Evolutionary conservation across 1,140 invertebrate species (phyloP), one percentile per base, ranked within the genome.

Genomic region (Saxidomus purpurata): DNA sequence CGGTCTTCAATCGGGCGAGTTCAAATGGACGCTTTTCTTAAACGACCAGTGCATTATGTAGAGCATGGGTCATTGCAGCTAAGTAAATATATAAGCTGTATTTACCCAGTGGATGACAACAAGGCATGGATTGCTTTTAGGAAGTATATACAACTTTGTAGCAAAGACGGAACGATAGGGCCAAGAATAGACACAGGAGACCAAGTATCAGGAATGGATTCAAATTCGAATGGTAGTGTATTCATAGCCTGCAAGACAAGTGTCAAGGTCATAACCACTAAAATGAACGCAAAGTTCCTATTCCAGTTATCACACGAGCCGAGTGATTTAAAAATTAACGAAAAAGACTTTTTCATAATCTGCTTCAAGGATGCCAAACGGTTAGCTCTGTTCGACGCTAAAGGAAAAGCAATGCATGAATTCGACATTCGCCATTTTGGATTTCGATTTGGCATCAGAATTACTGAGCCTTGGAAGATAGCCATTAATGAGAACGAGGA

Each of bases 401-500:
- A 76, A 28, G 85, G 85, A 28, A 87, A 87, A 79, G 43, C 55
- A 22, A 9, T 87, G 11, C 74, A 67, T 22, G 85, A 87, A 22
- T 79, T 87, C 9, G 85, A 87, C 61, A 47, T 87, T 25, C 49
- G 85, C 25, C 71, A 87, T 61, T 76, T 87, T 59, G 85, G 85
- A 31, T 87, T 63, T 47, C 71, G 85, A 17, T 87, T 87, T 67
- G 85, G 85, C 28, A 49, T 79, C 3, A 25, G 85, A 17, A 77
- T 87, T 3, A 61, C 63, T 31, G 85, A 87, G 15, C 85, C 85
- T 19, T 87, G 85, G 85, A 87, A 87, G 61, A 40, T 87, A 6
- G 71, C 71, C 25, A 61, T 63, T 3, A 47, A 49, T 47, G 74
- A 79, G 22, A 79, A 76, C 40, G 25, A 49, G 55, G 71, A 87